These are phyloP conservation scores for Osmoderma eremita DNA, from an alignment of 2,888 invertebrate genomes.

Conservation along the genomic window DNA sequence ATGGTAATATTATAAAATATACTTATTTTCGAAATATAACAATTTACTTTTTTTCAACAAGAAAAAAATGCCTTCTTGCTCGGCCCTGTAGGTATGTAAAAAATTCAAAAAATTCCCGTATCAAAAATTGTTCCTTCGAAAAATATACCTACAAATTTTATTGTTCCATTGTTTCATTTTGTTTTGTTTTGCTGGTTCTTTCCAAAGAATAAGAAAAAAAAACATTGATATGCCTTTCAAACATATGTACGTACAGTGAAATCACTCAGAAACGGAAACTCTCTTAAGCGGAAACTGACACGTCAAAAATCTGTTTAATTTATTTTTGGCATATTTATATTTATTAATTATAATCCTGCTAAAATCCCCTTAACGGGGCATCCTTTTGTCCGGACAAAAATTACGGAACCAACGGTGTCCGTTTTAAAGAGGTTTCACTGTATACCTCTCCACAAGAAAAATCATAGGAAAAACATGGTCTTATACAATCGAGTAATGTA, in stretches of 20 bases:
- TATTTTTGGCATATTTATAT: no score
- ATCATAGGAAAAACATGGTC: conserved; percentile 38
- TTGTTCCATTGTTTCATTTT: conserved; percentile 26
- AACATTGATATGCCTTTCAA: conserved; percentile 40
- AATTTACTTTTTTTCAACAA: conserved; percentile 24
- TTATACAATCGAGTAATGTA: conserved; percentile 13
- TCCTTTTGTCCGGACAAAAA: no score
- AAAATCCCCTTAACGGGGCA: no score
- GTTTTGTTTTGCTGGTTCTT: conserved; percentile 32
- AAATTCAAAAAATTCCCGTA: conserved; percentile 52
- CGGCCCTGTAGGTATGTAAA: conserved; percentile 52
- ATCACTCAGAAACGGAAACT: no score
- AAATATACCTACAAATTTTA: conserved; percentile 43
- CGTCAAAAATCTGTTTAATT: no score
- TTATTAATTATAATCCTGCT: no score
- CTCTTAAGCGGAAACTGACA: no score
- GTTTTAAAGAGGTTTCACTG: no score
- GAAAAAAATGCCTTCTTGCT: conserved; percentile 7
- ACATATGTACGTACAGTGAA: conserved; percentile 23
- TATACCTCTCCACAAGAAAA: no score
- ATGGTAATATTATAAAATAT: conserved; percentile 7
- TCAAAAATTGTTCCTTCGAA: conserved; percentile 44
- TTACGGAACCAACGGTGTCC: no score
- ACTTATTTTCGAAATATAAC: conserved; percentile 4
- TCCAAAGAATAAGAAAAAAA: conserved; percentile 35